Evolutionary conservation across 2,888 invertebrate genomes (phyloP).

Genomic region (Pyrrhia umbra): DNA sequence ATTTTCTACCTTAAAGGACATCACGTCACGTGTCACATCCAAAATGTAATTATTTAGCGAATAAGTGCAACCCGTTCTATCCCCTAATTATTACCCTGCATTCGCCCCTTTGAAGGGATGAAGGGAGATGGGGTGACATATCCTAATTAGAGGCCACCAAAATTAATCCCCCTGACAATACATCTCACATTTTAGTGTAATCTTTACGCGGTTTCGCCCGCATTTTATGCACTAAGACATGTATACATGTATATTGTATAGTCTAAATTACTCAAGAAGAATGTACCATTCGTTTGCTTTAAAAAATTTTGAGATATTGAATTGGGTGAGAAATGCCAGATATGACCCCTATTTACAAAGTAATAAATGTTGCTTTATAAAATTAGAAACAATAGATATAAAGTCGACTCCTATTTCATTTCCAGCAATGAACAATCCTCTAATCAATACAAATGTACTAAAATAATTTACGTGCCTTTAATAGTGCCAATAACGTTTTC

Average conservation of each 20-base stretch:
- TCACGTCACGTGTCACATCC: slow-evolving; percentile 10
- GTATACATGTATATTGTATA: too few species aligned
- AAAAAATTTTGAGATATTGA: too few species aligned
- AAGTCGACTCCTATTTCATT: neutral
- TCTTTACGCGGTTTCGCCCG: slow-evolving; percentile 2
- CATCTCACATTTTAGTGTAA: slow-evolving; percentile 14
- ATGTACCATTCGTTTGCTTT: too few species aligned
- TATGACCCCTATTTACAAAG: too few species aligned
- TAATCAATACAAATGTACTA: slow-evolving; percentile 1
- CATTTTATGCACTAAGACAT: too few species aligned
- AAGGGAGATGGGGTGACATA: slow-evolving; percentile 40
- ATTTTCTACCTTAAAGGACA: slow-evolving; percentile 16
- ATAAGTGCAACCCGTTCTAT: slow-evolving; percentile 34
- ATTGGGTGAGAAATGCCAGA: too few species aligned
- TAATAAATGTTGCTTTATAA: too few species aligned
- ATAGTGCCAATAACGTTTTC: slow-evolving; percentile 14
- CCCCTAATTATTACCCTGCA: slow-evolving; percentile 50
- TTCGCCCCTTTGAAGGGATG: slow-evolving; percentile 15
- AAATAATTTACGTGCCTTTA: neutral
- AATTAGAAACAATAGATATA: too few species aligned
- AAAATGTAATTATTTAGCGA: slow-evolving; percentile 27
- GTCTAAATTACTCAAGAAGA: too few species aligned
- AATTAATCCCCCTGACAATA: slow-evolving; percentile 16
- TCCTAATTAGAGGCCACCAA: slow-evolving; percentile 43
- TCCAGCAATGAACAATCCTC: neutral